These are phyloP conservation scores for Brachyopa scutellaris DNA, from an alignment of 2,888 invertebrate genomes.

Conservation along the genomic window DNA sequence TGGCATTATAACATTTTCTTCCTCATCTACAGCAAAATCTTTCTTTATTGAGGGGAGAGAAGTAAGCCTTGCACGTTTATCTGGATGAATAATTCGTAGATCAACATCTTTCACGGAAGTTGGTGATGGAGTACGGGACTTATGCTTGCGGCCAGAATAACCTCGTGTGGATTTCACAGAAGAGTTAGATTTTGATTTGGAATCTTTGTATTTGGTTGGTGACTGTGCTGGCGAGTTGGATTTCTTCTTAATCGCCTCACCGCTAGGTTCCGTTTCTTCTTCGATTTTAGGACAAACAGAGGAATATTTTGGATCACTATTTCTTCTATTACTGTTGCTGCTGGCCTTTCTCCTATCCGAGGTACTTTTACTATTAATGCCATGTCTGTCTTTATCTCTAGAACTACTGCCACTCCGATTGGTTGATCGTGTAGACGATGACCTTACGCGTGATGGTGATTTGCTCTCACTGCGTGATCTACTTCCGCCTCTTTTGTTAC, in stretches of 20 bases:
- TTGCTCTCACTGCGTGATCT: conserved; percentile 76
- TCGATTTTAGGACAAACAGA: conserved; percentile 55
- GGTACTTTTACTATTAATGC: conserved; percentile 73
- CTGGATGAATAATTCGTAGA: conserved; percentile 74
- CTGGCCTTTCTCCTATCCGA: conserved; percentile 45
- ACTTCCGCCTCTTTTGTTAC: conserved; percentile 64
- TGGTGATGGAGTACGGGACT: conserved; percentile 79
- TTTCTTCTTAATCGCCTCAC: conserved; percentile 75
- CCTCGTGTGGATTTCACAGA: conserved; percentile 71
- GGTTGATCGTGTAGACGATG: conserved; percentile 63
- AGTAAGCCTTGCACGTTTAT: conserved; percentile 54
- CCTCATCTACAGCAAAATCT: conserved; percentile 17
- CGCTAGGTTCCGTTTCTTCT: conserved; percentile 45
- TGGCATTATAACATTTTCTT: conserved; percentile 38
- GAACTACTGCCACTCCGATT: conserved; percentile 54
- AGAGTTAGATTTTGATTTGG: conserved; percentile 64
- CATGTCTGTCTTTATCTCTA: conserved; percentile 70
- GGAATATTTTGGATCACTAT: conserved; percentile 39
- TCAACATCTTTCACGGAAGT: conserved; percentile 76
- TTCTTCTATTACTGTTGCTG: conserved; percentile 34
- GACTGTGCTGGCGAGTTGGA: conserved; percentile 77
- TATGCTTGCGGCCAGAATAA: conserved; percentile 62
- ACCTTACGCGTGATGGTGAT: conserved; percentile 75
- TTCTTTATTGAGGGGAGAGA: conserved; percentile 6
- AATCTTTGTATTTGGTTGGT: conserved; percentile 76